Evolutionary conservation across 2,888 invertebrate species (phyloP), one percentile per base, ranked within the genome.

Genomic region (Phrixothrix hirtus): DNA sequence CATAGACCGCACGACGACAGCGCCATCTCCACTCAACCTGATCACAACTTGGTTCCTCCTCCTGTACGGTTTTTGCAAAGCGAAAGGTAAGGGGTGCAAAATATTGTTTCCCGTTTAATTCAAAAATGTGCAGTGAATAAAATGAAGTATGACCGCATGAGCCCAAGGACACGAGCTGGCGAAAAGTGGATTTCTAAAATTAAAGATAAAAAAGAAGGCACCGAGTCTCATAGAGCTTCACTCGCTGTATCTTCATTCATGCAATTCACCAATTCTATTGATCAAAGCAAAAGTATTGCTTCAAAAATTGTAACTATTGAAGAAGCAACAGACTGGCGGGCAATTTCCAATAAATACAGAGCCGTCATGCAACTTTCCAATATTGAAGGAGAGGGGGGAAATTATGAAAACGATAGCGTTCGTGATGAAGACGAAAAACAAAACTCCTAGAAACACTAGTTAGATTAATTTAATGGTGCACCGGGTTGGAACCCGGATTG

Each of bases 11-110:
- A 96, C 97, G 4, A 94, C 92, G 46, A 95, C 97, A 1, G 97
- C 99, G 0, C 98, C 99, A 0, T 92, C 98, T n/a, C 99, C 99
- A 1, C 85, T 99, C 62, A 99, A 99, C 77, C 83, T 99, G 60
- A 85, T 99, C 68, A 97, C 96, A 34, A 94, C 92, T 35, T 93
- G 94, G 93, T 82, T 92, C 57, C 86, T 90, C 77, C 92, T 90
- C 81, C 80, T 94, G 60, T 85, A 87, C 64, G 86, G 88, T 65
- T 79, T 87, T 68, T 92, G 91, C 80, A 89, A 77, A 64, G 74
- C 77, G 55, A 76, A 77, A 75, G 76, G 77, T 77, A 69, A 63
- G 59, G n/a, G 1, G 6, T 7, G 21, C 9, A n/a, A 21, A 21
- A 13, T 30, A 13, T 16, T n/a, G 2, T 39, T 5, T 39, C 15